A percentile compares a stretch with the other conserved stretches of the same genome.
Conservation (phyloP, 2,797 vertebrate species). For the Picus viridis region DNA sequence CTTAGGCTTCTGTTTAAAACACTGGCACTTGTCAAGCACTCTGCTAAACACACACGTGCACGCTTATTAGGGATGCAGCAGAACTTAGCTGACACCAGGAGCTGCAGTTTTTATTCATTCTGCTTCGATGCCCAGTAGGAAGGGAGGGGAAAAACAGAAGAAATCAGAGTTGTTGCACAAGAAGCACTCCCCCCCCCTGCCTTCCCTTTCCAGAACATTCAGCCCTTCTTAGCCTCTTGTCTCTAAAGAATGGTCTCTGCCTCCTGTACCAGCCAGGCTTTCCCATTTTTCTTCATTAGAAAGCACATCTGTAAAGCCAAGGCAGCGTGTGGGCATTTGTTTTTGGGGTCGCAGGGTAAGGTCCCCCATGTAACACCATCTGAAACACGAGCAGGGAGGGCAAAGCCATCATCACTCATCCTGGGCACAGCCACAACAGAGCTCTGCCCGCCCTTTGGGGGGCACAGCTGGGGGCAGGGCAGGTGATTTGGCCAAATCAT, state of each 20-base stretch:
- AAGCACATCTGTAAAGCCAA: constrained; percentile 72
- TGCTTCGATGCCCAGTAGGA: constrained; percentile 25
- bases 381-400: constrained; percentile 41
- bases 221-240: constrained; percentile 46
- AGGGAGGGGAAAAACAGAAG: neutral
- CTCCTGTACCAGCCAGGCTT: constrained; percentile 24
- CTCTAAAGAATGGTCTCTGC: constrained; percentile 55
- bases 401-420: constrained; percentile 59
- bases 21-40: constrained; percentile 63
- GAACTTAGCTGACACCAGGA: constrained; percentile 34
- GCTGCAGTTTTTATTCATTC: constrained; percentile 61
- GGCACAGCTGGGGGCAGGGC: constrained; percentile 41
- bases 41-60: constrained; percentile 32
- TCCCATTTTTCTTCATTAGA: constrained; percentile 77
- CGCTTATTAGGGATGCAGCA: constrained; percentile 47
- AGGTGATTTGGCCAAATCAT: constrained; percentile 64
- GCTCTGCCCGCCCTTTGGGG: constrained; percentile 42
- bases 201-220: constrained; percentile 55
- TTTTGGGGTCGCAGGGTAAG: constrained; percentile 63
- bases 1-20: constrained; percentile 63
- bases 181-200: neutral
- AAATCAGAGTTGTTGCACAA: constrained; percentile 44
- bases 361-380: constrained; percentile 54
- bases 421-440: neutral
- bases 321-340: constrained; percentile 66